A percentile compares a stretch with the other conserved stretches of the same genome.
Evolutionary conservation across 2,797 vertebrate genomes (phyloP).

Genomic region (Fundulus diaphanus): DNA sequence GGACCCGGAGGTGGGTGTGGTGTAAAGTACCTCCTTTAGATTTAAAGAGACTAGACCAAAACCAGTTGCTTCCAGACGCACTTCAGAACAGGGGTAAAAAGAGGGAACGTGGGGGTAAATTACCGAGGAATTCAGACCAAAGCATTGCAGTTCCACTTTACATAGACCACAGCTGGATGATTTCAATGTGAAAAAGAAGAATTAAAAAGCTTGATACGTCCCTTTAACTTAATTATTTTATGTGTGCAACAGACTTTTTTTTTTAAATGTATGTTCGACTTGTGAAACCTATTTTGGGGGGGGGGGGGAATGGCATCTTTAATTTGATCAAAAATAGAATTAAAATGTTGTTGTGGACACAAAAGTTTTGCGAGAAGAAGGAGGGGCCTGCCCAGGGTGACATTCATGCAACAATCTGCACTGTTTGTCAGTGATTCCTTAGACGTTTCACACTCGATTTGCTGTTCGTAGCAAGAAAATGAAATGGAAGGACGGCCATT

Average conservation of each 20-base stretch:
- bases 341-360: neutral
- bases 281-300: neutral
- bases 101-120: too few species aligned
- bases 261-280: neutral
- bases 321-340: neutral
- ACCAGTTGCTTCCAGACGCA: too few species aligned
- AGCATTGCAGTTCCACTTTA: too few species aligned
- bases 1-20: too few species aligned
- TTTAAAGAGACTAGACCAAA: too few species aligned
- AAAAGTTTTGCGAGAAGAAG: neutral
- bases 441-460: conserved; percentile 47
- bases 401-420: neutral
- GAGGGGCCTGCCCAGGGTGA: neutral
- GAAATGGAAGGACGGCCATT: conserved; percentile 26
- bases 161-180: too few species aligned
- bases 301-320: neutral
- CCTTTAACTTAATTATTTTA: neutral
- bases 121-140: too few species aligned
- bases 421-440: conserved; percentile 25
- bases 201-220: too few species aligned
- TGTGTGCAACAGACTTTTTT: neutral
- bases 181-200: too few species aligned
- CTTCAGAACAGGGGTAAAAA: too few species aligned
- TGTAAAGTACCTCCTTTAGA: too few species aligned
- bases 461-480: conserved; percentile 25